Conservation (phyloP, 2,888 invertebrate species). For the Ramazzottius varieornatus region DNA sequence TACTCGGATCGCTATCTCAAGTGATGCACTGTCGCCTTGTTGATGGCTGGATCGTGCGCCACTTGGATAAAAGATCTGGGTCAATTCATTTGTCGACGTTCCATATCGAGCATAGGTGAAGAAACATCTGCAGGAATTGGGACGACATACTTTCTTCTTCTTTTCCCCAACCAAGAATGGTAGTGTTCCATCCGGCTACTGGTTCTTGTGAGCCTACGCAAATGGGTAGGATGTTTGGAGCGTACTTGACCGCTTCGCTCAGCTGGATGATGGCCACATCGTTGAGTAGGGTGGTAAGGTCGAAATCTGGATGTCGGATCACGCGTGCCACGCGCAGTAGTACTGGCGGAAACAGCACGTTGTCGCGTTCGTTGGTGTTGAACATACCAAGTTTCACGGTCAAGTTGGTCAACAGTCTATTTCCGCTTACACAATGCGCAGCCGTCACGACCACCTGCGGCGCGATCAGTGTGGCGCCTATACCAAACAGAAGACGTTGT, state of each 20-base stretch:
- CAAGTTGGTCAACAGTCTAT: not conserved
- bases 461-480: not conserved
- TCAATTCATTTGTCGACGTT: no score
- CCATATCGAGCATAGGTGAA: no score
- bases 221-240: not conserved
- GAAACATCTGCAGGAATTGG: no score
- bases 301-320: not conserved
- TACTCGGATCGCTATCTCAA: no score
- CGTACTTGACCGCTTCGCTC: not conserved
- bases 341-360: not conserved
- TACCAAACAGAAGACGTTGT: no score
- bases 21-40: no score
- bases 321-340: not conserved
- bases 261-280: not conserved
- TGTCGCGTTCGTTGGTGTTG: constrained; percentile 2
- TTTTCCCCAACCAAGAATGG: not conserved
- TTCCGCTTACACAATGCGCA: not conserved
- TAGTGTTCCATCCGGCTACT: no score
- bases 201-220: not conserved
- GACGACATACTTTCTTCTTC: not conserved
- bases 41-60: no score
- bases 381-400: not conserved
- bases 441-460: not conserved
- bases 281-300: not conserved
- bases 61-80: no score